Percentiles rank a stretch among this genome's conserved stretches.
Evolutionary conservation across 2,888 invertebrate genomes (phyloP).

Genomic region (Habroteleia sp.): DNA sequence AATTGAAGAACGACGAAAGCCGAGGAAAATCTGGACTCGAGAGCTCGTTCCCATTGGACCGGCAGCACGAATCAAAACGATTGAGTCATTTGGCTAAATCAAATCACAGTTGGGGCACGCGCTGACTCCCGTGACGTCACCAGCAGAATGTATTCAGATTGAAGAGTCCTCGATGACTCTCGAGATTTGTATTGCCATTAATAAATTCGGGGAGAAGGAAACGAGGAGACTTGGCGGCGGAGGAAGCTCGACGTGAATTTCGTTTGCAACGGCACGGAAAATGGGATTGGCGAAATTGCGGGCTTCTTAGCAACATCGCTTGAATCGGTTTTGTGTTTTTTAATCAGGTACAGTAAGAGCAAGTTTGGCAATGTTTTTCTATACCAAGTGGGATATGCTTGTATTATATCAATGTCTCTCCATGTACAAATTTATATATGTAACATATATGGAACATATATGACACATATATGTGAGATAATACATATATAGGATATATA

Average conservation of each 20-base stretch:
- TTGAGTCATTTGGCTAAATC: conserved; percentile 79
- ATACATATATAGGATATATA: too few relatives aligned
- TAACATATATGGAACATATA: too few relatives aligned
- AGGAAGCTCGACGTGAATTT: conserved; percentile 13
- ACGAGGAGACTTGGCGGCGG: not conserved
- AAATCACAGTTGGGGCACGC: conserved; percentile 73
- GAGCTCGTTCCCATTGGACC: conserved; percentile 72
- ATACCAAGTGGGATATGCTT: too few relatives aligned
- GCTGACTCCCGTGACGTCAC: conserved; percentile 76
- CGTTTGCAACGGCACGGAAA: conserved; percentile 1
- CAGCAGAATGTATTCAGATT: conserved; percentile 81
- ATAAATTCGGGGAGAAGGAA: conserved; percentile 73
- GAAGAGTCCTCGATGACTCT: conserved; percentile 81
- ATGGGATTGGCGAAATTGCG: not conserved
- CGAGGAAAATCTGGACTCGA: conserved; percentile 56
- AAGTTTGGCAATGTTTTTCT: too few relatives aligned
- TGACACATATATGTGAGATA: too few relatives aligned
- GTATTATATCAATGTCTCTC: too few relatives aligned
- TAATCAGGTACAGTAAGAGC: too few relatives aligned
- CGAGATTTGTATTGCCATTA: conserved; percentile 81
- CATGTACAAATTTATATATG: too few relatives aligned
- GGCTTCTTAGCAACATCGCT: too few relatives aligned
- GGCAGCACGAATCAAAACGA: conserved; percentile 72
- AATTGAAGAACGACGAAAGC: conserved; percentile 73
- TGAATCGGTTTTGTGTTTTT: too few relatives aligned